phyloP scores from a whole-genome alignment of 2,113 vertebrate species.

The Orcinus orca region DNA sequence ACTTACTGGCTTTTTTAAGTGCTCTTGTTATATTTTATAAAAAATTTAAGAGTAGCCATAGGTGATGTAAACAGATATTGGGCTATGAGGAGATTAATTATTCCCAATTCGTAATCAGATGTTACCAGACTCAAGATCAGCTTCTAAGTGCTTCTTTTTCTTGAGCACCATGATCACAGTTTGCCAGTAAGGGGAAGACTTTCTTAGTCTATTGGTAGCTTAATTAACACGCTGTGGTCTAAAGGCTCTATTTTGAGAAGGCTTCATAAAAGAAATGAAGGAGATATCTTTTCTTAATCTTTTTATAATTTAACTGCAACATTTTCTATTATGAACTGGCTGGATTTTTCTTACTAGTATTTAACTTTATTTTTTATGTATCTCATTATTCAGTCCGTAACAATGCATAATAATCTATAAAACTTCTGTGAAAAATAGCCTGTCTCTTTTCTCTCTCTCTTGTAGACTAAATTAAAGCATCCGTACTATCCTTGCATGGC shows the following conservation, averaged over 20 bases:
- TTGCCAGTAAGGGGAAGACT: neutral
- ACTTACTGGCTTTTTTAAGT: neutral
- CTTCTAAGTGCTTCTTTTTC: neutral
- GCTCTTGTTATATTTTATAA: neutral
- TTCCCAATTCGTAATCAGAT: conserved; percentile 9
- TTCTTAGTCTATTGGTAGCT: neutral
- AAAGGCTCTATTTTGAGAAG: neutral
- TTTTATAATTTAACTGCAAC: neutral
- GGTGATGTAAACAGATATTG: neutral
- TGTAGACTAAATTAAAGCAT: conserved; percentile 97
- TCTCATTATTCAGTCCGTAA: neutral
- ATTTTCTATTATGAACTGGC: neutral
- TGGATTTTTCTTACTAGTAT: neutral
- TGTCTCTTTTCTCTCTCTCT: neutral
- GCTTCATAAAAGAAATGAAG: neutral
- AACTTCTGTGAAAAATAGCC: neutral
- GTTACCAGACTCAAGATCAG: neutral
- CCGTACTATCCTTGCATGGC: conserved; percentile 96
- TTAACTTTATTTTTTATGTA: neutral
- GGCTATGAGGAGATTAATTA: neutral
- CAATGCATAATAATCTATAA: neutral
- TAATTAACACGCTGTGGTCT: neutral
- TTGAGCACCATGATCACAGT: neutral
- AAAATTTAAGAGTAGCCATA: neutral
- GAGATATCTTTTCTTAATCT: neutral